Conservation (phyloP, 2,113 vertebrate species). For the Hippocampus zosterae region DNA sequence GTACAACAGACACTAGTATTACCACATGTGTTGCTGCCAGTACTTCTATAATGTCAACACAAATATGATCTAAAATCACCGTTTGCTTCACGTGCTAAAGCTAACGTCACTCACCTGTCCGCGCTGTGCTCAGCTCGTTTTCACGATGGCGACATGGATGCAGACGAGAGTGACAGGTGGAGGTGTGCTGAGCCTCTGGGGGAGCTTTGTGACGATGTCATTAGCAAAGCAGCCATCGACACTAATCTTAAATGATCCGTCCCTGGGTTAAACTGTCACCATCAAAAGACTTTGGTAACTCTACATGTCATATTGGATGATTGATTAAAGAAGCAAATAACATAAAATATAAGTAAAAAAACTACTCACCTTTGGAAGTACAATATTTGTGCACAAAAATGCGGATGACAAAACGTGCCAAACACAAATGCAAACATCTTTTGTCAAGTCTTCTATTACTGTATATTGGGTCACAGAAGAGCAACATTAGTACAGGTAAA, state of each 20-base stretch:
- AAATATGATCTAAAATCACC: background rate
- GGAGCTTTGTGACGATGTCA: constrained; percentile 8
- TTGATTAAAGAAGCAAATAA: background rate
- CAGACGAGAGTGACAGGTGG: background rate
- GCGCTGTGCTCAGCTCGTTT: background rate
- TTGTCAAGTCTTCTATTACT: no score
- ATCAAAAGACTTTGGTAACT: background rate
- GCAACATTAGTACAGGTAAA: background rate
- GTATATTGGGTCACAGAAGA: no score
- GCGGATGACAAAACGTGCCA: background rate
- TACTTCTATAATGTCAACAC: background rate
- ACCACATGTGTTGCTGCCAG: no score
- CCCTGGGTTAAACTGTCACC: background rate
- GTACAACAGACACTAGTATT: no score
- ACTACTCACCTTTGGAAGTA: background rate
- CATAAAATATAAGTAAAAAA: background rate
- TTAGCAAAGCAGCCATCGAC: background rate
- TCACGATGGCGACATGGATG: background rate
- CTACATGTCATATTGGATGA: background rate
- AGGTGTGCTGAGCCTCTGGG: background rate
- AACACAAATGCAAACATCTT: no score
- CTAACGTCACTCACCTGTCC: background rate
- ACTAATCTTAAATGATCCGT: background rate
- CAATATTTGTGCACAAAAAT: background rate
- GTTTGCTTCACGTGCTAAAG: background rate